These are phyloP conservation scores for Gobio gobio DNA, from an alignment of 2,113 vertebrate genomes.

Conservation along the genomic window DNA sequence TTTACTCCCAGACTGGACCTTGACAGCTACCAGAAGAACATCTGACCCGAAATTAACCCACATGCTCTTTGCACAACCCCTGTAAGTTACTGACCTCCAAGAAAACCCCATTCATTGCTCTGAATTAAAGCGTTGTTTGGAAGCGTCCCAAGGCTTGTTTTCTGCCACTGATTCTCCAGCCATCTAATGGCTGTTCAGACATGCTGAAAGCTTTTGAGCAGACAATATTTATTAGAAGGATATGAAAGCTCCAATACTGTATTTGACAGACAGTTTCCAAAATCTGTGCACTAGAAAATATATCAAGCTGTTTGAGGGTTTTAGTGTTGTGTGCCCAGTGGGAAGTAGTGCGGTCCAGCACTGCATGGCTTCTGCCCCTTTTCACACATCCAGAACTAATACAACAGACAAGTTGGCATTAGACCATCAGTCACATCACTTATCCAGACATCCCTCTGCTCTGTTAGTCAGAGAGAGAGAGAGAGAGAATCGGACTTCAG, in stretches of 20 bases:
- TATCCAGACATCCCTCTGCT: conserved; percentile 22
- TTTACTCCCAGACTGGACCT: not conserved
- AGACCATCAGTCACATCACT: conserved; percentile 30
- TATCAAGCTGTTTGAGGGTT: conserved; percentile 35
- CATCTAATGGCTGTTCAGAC: conserved; percentile 15
- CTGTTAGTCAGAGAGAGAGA: conserved; percentile 29
- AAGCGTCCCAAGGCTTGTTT: not conserved
- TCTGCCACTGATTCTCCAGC: conserved; percentile 1
- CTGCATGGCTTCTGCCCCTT: conserved; percentile 23
- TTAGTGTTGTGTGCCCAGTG: conserved; percentile 10
- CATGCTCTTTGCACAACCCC: conserved; percentile 8
- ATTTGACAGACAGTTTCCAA: conserved; percentile 16
- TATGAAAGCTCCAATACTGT: conserved; percentile 2
- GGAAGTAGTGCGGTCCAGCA: conserved; percentile 18
- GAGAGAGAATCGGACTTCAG: conserved; percentile 2
- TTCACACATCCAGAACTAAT: conserved; percentile 35
- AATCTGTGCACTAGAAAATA: conserved; percentile 13
- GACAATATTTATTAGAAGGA: conserved; percentile 25
- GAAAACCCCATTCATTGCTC: conserved; percentile 3
- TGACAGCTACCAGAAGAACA: conserved; percentile 21
- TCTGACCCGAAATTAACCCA: conserved; percentile 39
- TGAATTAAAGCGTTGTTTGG: not conserved
- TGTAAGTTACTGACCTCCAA: not conserved
- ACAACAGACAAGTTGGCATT: conserved; percentile 24
- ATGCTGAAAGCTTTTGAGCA: not conserved